Evolutionary conservation across 2,888 invertebrate genomes (phyloP), one percentile per base, ranked within the genome.

Genomic region (Leptinotarsa peninsularis): DNA sequence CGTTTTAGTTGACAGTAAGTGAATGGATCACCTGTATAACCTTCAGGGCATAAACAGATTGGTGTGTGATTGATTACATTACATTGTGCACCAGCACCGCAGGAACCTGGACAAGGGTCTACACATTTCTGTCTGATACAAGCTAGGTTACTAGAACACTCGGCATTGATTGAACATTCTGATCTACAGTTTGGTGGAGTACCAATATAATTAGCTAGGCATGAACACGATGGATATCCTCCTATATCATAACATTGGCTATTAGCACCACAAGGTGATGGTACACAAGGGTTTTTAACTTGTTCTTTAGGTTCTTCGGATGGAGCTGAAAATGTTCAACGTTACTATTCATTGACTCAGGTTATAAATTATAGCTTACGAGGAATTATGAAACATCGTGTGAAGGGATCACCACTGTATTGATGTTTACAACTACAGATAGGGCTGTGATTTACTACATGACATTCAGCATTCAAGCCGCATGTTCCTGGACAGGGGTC

Each of bases 401-500:
- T 91, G 83, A 95, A 95, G 79, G 95, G 95, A 91, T 95, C 94
- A 18, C 96, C 96, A 2, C 94, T 94, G 86, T 91, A 92, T 49
- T 92, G 92, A 50, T 89, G 84, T 3, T 93, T 92, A 84, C 96
- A 96, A 80, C 93, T 94, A 85, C 96, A 96, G 78, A 95, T 92
- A 0, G 95, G 94, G 87, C 94, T 94, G 85, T 96, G 96, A 85
- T 95, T 94, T 76, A 94, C 93, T 17, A 95, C 95, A 82, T 93
- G 91, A 84, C 96, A 96, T 83, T 92, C 92, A 21, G 95, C 94
- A 85, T 93, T 93, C 70, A 92, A 89, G 72, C 96, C 96, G 84
- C 95, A 96, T 49, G 94, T 94, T 77, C 95, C 95, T 79, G 93
- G 92, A 84, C 95, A 95, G 71, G 95, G 95, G 87, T 96, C 94